Base-by-base conservation (phyloP, 1,140 invertebrate species). In the Dendroctonus valens region DNA sequence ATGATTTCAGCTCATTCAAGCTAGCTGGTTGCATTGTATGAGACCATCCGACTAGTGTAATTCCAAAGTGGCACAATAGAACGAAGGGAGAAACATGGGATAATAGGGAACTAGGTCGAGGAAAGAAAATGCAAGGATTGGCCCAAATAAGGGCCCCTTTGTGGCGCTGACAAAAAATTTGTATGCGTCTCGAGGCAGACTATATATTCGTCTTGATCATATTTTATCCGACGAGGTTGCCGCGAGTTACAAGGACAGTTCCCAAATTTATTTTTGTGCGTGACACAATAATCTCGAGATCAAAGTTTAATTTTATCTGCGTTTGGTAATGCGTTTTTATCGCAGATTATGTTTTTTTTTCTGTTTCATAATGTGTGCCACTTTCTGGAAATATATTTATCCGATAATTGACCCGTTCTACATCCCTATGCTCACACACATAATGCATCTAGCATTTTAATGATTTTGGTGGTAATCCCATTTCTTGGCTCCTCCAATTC, bases 71-170 rank as follows among this genome's bases (percentile, higher is more conserved):
- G 39, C 46, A 7, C 42, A 6, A n/a, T 38, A 44, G 39, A 59
- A 37, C 41, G 57, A 9, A 44, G 57, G 9, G 42, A 48, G 41
- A 15, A 7, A 39, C 41, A 14, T 59, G 57, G 54, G 9, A 14
- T 59, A 59, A 59, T 59, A 46, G 14, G 41, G 41, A 61, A 61
- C 40, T 61, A 61, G 59, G 59, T 61, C 62, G 48, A 37, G 9
- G 53, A 65, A 50, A 54, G 60, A 62, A 60, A 48, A 50, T 61
- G 59, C 59, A 61, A 61, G 51, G 44, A 14, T 40, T 39, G 49
- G 49, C 59, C 59, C 48, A 61, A 61, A 61, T 61, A 61, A 14
- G 48, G 38, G 49, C 46, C 59, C 59, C 59, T 15, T 58, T 15
- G 11, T n/a, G 14, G 7, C 54, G n/a, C 8, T 42, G 26, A 26